Evolutionary conservation across 2,888 invertebrate species (phyloP), one percentile per base, ranked within the genome.

Genomic region (Steinernema carpocapsae): DNA sequence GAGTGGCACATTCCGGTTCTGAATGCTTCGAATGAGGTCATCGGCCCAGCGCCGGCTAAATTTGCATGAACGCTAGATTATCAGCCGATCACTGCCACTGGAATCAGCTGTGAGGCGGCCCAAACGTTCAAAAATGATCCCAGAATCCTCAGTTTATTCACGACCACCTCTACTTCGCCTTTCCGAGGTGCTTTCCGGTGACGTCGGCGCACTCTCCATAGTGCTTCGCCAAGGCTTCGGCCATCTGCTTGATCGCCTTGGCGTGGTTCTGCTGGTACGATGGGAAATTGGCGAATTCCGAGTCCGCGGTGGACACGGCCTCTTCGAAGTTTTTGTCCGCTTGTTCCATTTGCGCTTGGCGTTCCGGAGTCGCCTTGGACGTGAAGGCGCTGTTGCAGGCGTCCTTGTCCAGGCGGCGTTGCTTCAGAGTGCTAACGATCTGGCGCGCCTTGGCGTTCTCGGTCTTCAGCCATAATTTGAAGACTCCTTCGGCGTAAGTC

Each of bases 341-440:
- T 26, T 2, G 3, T 17, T 72, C 72, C 48, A 29, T 51, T 26
- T 51, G 72, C 51, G 22, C 6, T 26, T 72, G 48, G 29, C 72
- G 72, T n/a, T 72, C 48, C 51, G 51, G 29, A 46, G 72, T 72
- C 48, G 48, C 3, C 48, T 72, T 72, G 7, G 43, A 45, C 1
- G 19, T 71, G 71, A 43, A 43, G 1, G 43, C 71, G 26, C 42
- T 42, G 71, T 4, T 71, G 71, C 43, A 71, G 1, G 71, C 71
- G 71, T 71, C 71, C 45, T 71, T 71, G 45, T 71, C 71, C 17
- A 71, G 42, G n/a, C 71, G 71, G 17, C 71, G 71, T 3, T n/a
- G 37, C 45, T 71, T 71, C 45, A 71, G 71, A 7, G 37, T 42
- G 10, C 1, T 19, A 43, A 71, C 29, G 24, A 71, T 24, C 24